Percentiles rank a stretch among this genome's conserved stretches.
Conservation (phyloP, 30 jellyfish, hydroid and myxozoan species). For the Hydractinia echinata region DNA sequence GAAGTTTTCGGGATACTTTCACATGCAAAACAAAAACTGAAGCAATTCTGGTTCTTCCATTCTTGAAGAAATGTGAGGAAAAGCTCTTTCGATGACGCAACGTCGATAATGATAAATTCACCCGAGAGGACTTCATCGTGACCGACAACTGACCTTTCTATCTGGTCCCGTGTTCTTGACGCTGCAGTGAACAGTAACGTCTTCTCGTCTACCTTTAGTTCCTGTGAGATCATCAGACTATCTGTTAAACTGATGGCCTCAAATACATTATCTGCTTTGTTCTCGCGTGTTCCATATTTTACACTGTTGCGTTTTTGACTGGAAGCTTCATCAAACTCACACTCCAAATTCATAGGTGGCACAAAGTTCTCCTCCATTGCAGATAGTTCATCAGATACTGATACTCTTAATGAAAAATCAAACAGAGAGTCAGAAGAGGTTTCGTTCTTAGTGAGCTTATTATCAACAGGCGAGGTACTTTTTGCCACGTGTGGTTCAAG, state of each 20-base stretch:
- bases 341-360: slow-evolving; percentile 32
- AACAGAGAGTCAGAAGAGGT: not conserved
- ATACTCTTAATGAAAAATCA: slow-evolving; percentile 32
- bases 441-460: not conserved
- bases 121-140: not conserved
- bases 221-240: not conserved
- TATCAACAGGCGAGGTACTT: too few relatives aligned
- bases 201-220: not conserved
- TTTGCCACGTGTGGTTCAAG: not conserved
- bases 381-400: slow-evolving; percentile 19
- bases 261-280: not conserved
- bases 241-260: not conserved
- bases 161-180: not conserved
- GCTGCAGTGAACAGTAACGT: slow-evolving; percentile 5
- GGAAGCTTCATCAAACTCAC: slow-evolving; percentile 29
- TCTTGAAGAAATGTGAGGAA: slow-evolving; percentile 58
- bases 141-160: not conserved
- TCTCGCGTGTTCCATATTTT: not conserved
- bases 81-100: slow-evolving; percentile 22
- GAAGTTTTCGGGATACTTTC: slow-evolving; percentile 25
- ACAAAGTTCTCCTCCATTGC: not conserved
- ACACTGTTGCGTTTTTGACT: not conserved
- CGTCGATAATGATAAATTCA: slow-evolving; percentile 64
- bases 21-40: slow-evolving; percentile 65
- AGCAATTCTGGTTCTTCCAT: slow-evolving; percentile 39